Evolutionary conservation across 2,113 vertebrate genomes (phyloP), one percentile per base, ranked within the genome.

Genomic region (Neolamprologus caudopunctatus): DNA sequence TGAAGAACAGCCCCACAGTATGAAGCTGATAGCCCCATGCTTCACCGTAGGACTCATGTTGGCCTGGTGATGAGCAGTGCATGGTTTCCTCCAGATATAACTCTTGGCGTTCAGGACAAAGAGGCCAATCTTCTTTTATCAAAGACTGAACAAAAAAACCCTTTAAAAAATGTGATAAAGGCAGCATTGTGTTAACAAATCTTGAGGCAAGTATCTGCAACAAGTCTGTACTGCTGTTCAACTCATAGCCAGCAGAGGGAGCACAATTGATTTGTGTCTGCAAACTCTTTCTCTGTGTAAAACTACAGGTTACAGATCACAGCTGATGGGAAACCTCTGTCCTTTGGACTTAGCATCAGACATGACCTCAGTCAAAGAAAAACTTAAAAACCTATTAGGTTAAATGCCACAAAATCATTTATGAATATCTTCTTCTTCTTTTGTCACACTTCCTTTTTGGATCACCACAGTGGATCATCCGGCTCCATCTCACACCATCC

Each of bases 1-100:
- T 55, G 7, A 26, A 55, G 3, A 24, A 12, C n/a, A 51, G 19
- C 50, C 50, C 0, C 50, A 53, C 50, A 55, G 21, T 0, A 0
- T 55, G 21, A 55, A 26, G 54, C 21, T 26, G 11, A 26, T 14
- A 26, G 54, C 12, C 54, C 24, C 54, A 14, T 14, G 54, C 24
- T 55, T 8, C 54, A 57, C 54, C 7, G 21, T 26, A 57, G 21
- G 54, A 26, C 54, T 57, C 54, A 55, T 55, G 0, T 24, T 55
- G 54, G 54, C 0, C 21, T 55, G 11, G 21, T 55, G 21, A 55
- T 21, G 51, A 1, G 51, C 2, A 0, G n/a, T 26, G 11, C 21
- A 13, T 57, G 54, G 1, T 57, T 57, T 57, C 54, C 7, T 14
- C 54, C 54, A 1, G 54, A 57, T 26, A 57, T 26, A 57, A 14